Evolutionary conservation across 2,797 vertebrate species (phyloP), one percentile per base, ranked within the genome.

Genomic region (Anabas testudineus): DNA sequence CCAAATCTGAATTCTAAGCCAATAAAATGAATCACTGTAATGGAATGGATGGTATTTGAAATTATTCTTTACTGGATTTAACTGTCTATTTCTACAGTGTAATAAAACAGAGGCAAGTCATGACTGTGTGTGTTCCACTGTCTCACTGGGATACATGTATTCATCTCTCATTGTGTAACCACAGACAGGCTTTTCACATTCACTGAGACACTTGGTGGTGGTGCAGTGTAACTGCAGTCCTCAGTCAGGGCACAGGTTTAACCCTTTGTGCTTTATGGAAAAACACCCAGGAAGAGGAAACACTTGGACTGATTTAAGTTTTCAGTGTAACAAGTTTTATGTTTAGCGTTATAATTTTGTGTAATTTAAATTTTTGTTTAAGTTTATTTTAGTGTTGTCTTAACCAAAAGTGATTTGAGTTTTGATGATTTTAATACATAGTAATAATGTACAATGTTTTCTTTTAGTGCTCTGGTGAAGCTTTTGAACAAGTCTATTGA

Each of bases 401-500:
- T 32, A 4, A 34, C 14, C 28, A 8, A 6, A 19, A 4, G 7
- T 41, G 30, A 43, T 2, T 24, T 0, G 3, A 15, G 1, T 34
- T 32, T 59, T 3, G 2, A 26, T 45, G 1, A 21, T 19, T 39
- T 58, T 47, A 42, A 56, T n/a, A 14, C 12, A 37, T 71, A 7
- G 1, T 67, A 18, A 28, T 47, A 16, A 30, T 69, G 4, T 42
- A 24, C 22, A 24, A 12, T 59, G 7, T 45, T 71, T 51, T 53
- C 19, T 64, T 82, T 55, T 76, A 99, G 98, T 92, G 95, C 98
- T 83, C 93, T 99, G 89, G 97, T 99, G 85, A 99, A 99, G 86
- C 90, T 99, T 87, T 95, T 99, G 90, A 99, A 99, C 91, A 99
- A 99, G 88, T 99, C 98, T 7, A 96, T 98, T 87, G 98, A 99